phyloP scores from a whole-genome alignment of 2,888 invertebrate species.

The Habrosyne pyritoides region DNA sequence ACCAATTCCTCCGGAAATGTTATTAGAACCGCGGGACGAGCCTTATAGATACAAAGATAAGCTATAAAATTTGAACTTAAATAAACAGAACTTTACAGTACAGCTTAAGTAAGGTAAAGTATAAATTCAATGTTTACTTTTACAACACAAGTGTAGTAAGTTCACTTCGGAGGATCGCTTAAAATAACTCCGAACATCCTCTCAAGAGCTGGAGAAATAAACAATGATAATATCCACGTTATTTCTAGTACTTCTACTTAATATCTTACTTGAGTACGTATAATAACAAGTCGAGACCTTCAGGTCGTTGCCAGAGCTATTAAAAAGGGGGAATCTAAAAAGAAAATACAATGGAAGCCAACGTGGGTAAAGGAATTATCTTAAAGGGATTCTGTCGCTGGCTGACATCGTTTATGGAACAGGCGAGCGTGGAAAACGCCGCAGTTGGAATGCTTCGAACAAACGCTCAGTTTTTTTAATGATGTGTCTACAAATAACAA shows the following conservation, averaged over 20 bases:
- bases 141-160: not conserved
- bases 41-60: too few relatives aligned
- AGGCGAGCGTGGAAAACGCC: constrained; percentile 27
- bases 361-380: constrained; percentile 40
- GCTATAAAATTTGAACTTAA: not conserved
- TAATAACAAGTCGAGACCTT: not conserved
- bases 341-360: constrained; percentile 32
- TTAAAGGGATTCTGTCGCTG: constrained; percentile 43
- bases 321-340: not conserved
- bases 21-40: too few relatives aligned
- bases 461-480: not conserved
- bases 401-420: constrained; percentile 16
- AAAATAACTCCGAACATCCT: not conserved
- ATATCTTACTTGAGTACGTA: constrained; percentile 1
- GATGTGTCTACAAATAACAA: not conserved
- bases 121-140: not conserved
- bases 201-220: not conserved
- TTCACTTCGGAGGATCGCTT: not conserved
- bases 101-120: not conserved
- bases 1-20: too few relatives aligned
- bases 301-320: not conserved
- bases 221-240: not conserved
- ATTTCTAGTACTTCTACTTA: not conserved
- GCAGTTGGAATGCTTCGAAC: constrained; percentile 8
- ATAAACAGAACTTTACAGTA: not conserved